Evolutionary conservation across 2,888 invertebrate genomes (phyloP), one percentile per base, ranked within the genome.

Genomic region (Eupithecia exiguata): DNA sequence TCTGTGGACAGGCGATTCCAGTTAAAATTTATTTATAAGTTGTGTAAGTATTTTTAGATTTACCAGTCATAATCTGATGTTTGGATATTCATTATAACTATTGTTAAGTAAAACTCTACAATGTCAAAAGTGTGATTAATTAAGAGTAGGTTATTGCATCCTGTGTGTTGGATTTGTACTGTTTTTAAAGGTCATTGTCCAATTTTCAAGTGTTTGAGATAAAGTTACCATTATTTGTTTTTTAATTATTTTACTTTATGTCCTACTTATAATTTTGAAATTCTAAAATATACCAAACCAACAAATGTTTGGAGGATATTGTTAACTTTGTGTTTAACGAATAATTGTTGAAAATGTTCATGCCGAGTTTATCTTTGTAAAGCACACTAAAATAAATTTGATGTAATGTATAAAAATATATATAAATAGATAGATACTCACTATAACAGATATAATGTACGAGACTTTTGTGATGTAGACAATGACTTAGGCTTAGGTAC

Each of bases 81-180:
- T 92, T 92, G 90, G 85, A 89, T 92, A 91, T 35, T 40, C n/a
- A 86, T 83, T 92, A 92, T 46, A 38, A 38, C 38, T 38, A 38
- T 38, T 38, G 12, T n/a, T 40, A 53, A 90, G 90, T 87, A 88
- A 90, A 94, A 93, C 93, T 92, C 90, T 92, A 94, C 94, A 94
- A 94, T 94, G 94, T 94, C 94, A 93, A 94, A 92, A 93, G 94
- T 94, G 94, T 94, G 94, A 94, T 94, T 94, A 89, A 92, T 92
- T 93, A 92, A 94, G 91, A 86, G 82, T 93, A 92, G 90, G 85
- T 80, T 81, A 86, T 84, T 87, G 87, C 84, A 88, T 88, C 84
- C 86, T 90, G 89, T 88, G 89, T 91, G 89, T 90, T 89, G 88
- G 82, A 86, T 86, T 91, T 91, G 90, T 91, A 66, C 87, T 87